Percentiles rank a stretch among this genome's conserved stretches.
phyloP scores from a whole-genome alignment of 2,797 vertebrate species.

The Ctenochaetus hawaiiensis region DNA sequence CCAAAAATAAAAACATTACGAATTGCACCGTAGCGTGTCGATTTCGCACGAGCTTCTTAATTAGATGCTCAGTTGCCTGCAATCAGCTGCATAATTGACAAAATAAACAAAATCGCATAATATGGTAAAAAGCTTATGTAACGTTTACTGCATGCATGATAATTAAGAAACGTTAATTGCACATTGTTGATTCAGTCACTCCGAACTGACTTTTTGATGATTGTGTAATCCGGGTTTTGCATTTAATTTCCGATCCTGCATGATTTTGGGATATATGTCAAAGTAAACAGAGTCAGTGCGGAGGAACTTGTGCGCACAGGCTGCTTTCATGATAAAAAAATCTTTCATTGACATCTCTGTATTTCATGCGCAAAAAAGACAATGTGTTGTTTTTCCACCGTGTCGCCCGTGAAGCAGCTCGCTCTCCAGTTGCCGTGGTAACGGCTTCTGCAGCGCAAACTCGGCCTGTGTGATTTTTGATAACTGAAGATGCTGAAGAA shows the following conservation, averaged over 20 bases:
- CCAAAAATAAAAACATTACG: background rate
- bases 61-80: slow-evolving; percentile 9
- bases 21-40: background rate
- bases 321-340: slow-evolving; percentile 29
- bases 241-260: background rate
- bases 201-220: slow-evolving; percentile 12
- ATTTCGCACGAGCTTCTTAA: slow-evolving; percentile 12
- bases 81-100: slow-evolving; percentile 12
- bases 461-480: slow-evolving; percentile 77
- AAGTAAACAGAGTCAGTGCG: slow-evolving; percentile 2
- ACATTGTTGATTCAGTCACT: background rate
- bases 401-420: slow-evolving; percentile 84
- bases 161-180: background rate
- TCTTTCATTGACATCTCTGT: slow-evolving; percentile 39
- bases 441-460: slow-evolving; percentile 91
- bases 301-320: background rate
- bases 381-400: slow-evolving; percentile 70
- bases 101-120: background rate
- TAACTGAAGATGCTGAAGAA: slow-evolving; percentile 69
- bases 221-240: background rate
- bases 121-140: background rate
- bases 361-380: slow-evolving; percentile 69
- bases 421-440: slow-evolving; percentile 91
- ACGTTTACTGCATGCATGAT: background rate
- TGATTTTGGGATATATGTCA: background rate